A percentile compares a stretch with the other conserved stretches of the same genome.
Conservation (phyloP, 2,113 vertebrate genomes). For the Chelonoidis abingdonii region DNA sequence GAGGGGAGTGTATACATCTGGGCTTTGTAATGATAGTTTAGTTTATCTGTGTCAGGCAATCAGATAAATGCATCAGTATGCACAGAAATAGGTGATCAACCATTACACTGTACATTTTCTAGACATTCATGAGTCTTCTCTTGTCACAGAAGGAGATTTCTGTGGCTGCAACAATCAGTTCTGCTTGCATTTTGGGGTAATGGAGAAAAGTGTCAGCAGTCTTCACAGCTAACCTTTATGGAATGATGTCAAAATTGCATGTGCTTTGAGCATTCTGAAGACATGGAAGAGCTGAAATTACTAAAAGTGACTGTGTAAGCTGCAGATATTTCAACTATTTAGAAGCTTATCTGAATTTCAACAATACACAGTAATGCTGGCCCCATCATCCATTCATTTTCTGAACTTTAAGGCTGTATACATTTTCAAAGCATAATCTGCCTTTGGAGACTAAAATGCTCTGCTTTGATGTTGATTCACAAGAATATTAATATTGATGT, state of each 20-base stretch:
- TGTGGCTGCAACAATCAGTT: background rate
- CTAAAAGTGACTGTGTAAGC: background rate
- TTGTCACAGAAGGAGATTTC: background rate
- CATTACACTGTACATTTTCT: background rate
- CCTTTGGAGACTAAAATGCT: background rate
- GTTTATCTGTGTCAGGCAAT: background rate
- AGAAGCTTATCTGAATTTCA: background rate
- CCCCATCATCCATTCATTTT: background rate
- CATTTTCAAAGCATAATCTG: background rate
- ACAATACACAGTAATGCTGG: background rate
- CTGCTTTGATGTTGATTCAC: background rate
- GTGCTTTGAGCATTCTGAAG: background rate
- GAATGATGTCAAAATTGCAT: background rate
- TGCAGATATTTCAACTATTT: background rate
- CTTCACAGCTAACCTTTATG: background rate
- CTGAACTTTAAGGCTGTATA: background rate
- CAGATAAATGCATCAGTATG: slow-evolving; percentile 16
- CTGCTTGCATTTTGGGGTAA: background rate
- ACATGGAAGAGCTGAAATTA: background rate
- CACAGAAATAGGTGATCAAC: background rate
- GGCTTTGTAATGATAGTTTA: background rate
- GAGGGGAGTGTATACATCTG: background rate
- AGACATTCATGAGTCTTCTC: background rate
- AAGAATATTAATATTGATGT: slow-evolving; percentile 11
- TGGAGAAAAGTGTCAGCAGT: background rate